Evolutionary conservation across 2,797 vertebrate species (phyloP).

Genomic region (Pteronotus mesoamericanus): DNA sequence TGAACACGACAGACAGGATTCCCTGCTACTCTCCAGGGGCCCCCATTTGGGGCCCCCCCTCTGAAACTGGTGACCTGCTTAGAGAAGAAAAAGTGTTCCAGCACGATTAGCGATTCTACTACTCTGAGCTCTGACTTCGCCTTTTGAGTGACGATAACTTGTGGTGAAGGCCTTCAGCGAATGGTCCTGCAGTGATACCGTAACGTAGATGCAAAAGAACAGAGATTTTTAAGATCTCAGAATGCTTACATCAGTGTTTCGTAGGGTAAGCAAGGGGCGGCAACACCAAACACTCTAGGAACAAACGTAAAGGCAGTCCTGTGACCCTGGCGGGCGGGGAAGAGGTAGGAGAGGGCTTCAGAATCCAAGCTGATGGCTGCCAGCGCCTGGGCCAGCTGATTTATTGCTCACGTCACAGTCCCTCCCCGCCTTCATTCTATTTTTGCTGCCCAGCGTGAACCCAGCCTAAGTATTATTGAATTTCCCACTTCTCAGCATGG

Average conservation of each 20-base stretch:
- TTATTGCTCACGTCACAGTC: slow-evolving; percentile 31
- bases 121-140: not conserved
- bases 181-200: not conserved
- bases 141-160: not conserved
- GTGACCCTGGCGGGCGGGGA: not conserved
- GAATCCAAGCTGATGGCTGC: slow-evolving; percentile 30
- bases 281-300: not conserved
- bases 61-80: not conserved
- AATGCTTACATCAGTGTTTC: not conserved
- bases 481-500: slow-evolving; percentile 74
- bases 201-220: not conserved
- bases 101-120: not conserved
- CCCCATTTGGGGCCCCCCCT: not conserved
- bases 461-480: slow-evolving; percentile 69
- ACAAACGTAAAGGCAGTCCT: not conserved
- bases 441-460: slow-evolving; percentile 71
- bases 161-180: not conserved
- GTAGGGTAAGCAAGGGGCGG: not conserved
- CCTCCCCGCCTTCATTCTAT: slow-evolving; percentile 64
- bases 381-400: slow-evolving; percentile 37
- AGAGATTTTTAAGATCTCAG: not conserved
- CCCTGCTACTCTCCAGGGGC: not conserved
- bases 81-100: not conserved
- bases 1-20: not conserved
- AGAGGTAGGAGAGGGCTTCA: not conserved